phyloP scores from a whole-genome alignment of 2,797 vertebrate genomes.

The Melopsittacus undulatus region DNA sequence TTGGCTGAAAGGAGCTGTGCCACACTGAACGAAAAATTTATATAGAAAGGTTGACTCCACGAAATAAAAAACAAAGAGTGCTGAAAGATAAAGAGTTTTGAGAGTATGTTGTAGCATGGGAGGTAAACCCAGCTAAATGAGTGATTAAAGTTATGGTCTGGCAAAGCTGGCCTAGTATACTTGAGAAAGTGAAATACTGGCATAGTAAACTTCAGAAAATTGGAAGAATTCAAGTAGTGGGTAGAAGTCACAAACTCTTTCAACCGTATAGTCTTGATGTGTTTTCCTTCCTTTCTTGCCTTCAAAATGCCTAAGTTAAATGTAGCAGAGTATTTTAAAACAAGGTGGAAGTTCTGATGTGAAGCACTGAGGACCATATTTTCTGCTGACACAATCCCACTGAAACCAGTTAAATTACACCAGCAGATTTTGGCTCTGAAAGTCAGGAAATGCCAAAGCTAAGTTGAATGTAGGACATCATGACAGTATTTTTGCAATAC shows the following conservation, averaged over 20 bases:
- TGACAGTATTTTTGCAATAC: not conserved
- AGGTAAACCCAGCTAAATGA: not conserved
- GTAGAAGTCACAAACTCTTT: not conserved
- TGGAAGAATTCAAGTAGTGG: not conserved
- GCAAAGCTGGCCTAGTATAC: not conserved
- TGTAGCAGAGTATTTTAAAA: not conserved
- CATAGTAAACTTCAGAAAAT: not conserved
- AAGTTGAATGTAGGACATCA: not conserved
- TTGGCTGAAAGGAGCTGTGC: not conserved
- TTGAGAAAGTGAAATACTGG: not conserved
- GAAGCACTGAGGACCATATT: not conserved
- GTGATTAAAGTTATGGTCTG: not conserved
- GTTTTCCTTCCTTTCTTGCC: not conserved
- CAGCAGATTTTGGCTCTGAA: conserved; percentile 14
- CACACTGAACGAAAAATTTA: not conserved
- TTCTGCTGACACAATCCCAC: not conserved
- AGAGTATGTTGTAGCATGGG: not conserved
- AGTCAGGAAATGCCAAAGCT: conserved; percentile 30
- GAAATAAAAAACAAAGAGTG: not conserved
- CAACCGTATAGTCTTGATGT: not conserved
- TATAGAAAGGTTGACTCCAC: not conserved
- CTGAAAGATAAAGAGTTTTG: not conserved
- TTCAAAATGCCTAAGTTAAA: not conserved
- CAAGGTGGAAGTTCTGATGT: not conserved
- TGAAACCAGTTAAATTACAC: not conserved